Evolutionary conservation across 2,888 invertebrate genomes (phyloP).

Genomic region (Campoplex capitator): DNA sequence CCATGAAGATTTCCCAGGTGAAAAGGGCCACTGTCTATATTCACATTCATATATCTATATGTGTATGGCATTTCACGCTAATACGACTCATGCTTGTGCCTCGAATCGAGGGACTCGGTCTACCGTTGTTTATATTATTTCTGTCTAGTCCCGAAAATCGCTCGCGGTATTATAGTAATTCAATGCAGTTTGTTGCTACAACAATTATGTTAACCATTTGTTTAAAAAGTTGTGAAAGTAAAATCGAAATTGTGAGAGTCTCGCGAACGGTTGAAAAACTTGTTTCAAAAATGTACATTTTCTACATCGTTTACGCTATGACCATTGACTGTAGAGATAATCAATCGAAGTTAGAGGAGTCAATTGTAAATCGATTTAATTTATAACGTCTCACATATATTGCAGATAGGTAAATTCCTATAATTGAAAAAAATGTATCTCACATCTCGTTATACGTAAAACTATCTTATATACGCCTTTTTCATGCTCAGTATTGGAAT

Average conservation of each 20-base stretch:
- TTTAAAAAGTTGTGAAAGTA: neutral
- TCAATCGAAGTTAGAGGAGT: no score
- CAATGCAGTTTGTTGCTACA: neutral
- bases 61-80: conserved; percentile 2
- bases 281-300: neutral
- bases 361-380: neutral
- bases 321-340: no score
- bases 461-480: neutral
- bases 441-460: neutral
- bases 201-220: neutral
- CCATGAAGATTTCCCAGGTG: conserved; percentile 59
- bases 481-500: neutral
- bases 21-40: conserved; percentile 11
- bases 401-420: neutral
- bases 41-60: no score
- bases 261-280: neutral
- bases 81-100: neutral
- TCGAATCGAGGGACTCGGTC: neutral
- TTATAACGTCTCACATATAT: no score
- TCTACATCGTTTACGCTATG: neutral
- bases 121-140: conserved; percentile 5
- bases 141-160: neutral
- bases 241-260: neutral
- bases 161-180: neutral
- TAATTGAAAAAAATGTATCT: neutral